phyloP scores from a whole-genome alignment of 2,888 invertebrate genomes.

The Ypsolopha sequella region DNA sequence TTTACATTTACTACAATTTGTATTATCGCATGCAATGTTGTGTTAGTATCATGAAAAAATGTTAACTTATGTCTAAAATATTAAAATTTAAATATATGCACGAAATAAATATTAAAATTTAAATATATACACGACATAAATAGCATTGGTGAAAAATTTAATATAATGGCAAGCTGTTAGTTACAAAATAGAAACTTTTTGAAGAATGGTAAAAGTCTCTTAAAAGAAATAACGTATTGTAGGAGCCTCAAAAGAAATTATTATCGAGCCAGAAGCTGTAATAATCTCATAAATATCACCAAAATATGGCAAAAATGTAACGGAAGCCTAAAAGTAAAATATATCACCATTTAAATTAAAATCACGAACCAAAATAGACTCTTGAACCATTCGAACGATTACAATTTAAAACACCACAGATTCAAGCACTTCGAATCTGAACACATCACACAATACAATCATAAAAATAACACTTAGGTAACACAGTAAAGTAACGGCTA shows the following conservation, averaged over 20 bases:
- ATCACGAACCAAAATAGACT: slow-evolving; percentile 58
- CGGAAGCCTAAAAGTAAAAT: slow-evolving; percentile 41
- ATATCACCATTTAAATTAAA: slow-evolving; percentile 55
- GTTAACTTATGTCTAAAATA: slow-evolving; percentile 40
- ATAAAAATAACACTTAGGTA: slow-evolving; percentile 68
- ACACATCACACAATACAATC: slow-evolving; percentile 68
- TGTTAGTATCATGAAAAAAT: slow-evolving; percentile 31
- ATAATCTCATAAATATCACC: slow-evolving; percentile 39
- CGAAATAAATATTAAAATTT: slow-evolving; percentile 7
- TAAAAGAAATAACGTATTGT: slow-evolving; percentile 25
- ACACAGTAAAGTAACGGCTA: slow-evolving; percentile 57
- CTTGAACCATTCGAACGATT: slow-evolving; percentile 50
- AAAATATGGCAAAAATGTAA: slow-evolving; percentile 48
- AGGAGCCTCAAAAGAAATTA: slow-evolving; percentile 55
- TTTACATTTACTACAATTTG: slow-evolving; percentile 36
- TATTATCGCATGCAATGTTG: slow-evolving; percentile 30
- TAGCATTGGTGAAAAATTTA: slow-evolving; percentile 58
- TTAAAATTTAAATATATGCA: slow-evolving; percentile 20
- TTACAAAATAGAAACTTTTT: slow-evolving; percentile 39
- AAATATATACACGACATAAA: slow-evolving; percentile 59
- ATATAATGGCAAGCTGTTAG: slow-evolving; percentile 65
- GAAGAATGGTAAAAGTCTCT: slow-evolving; percentile 32
- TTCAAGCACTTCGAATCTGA: slow-evolving; percentile 67
- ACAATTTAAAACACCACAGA: slow-evolving; percentile 60
- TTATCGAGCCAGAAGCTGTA: slow-evolving; percentile 35